Evolutionary conservation across 1,140 invertebrate species (phyloP).

Genomic region (Amyelois transitella): DNA sequence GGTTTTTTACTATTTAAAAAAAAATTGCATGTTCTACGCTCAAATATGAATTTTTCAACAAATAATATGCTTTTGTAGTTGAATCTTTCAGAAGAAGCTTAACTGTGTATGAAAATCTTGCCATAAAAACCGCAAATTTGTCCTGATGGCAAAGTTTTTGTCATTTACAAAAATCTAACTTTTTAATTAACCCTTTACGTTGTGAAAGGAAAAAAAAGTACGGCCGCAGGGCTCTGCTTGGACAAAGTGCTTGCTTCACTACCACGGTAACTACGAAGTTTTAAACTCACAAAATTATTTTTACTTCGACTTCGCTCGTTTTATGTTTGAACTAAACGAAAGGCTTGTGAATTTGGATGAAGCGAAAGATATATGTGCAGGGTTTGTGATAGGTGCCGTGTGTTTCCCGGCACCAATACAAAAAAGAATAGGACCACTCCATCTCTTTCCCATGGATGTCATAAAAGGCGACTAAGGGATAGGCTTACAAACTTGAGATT

Average conservation of each 20-base stretch:
- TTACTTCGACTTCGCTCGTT: background rate
- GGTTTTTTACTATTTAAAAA: too few species aligned
- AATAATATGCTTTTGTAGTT: background rate
- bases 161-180: conserved; percentile 26
- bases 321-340: too few species aligned
- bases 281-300: background rate
- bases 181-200: conserved; percentile 33
- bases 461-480: too few species aligned
- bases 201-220: conserved; percentile 14
- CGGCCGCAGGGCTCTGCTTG: conserved; percentile 12
- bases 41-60: background rate
- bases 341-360: too few species aligned
- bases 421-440: too few species aligned
- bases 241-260: conserved; percentile 14
- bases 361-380: too few species aligned
- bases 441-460: too few species aligned
- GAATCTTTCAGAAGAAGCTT: background rate
- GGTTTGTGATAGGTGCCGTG: too few species aligned
- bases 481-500: too few species aligned
- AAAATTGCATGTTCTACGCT: background rate
- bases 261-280: conserved; percentile 2
- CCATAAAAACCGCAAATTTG: background rate
- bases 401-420: too few species aligned
- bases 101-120: conserved; percentile 1
- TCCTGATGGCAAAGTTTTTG: conserved; percentile 17